A percentile compares a stretch with the other conserved stretches of the same genome.
Conservation (phyloP, 1,140 invertebrate genomes). For the Papilio glaucus region DNA sequence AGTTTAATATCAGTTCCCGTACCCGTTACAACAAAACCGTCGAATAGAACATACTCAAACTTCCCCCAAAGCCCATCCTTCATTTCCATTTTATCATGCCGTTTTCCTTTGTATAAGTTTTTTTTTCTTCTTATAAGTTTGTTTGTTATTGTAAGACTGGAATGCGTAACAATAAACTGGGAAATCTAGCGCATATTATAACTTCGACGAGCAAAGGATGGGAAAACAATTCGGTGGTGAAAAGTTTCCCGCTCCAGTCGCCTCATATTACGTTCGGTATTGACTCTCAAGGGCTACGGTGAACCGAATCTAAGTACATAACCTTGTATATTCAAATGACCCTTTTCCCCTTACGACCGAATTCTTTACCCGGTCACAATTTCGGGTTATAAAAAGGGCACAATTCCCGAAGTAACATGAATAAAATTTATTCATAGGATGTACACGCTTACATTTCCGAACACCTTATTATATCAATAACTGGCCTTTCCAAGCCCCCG, state of each 20-base stretch:
- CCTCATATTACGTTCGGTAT: constrained; percentile 70
- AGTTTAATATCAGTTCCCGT: constrained; percentile 25
- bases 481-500: not conserved
- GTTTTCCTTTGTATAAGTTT: constrained; percentile 32
- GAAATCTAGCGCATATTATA: constrained; percentile 28
- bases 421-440: constrained; percentile 72
- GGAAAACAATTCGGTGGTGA: constrained; percentile 62
- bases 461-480: constrained; percentile 46
- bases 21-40: constrained; percentile 26
- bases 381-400: constrained; percentile 65
- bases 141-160: constrained; percentile 37
- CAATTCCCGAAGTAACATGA: constrained; percentile 56
- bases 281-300: constrained; percentile 59
- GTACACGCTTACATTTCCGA: constrained; percentile 42
- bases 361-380: constrained; percentile 71
- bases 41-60: constrained; percentile 30
- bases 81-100: constrained; percentile 30
- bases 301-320: constrained; percentile 70
- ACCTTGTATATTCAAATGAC: constrained; percentile 76
- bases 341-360: constrained; percentile 65
- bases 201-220: constrained; percentile 36
- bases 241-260: constrained; percentile 61
- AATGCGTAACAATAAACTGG: constrained; percentile 32
- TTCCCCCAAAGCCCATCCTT: constrained; percentile 20
- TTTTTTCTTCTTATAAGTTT: constrained; percentile 31